Conservation (phyloP, 2,888 invertebrate species). For the Crepidodera aurea region DNA sequence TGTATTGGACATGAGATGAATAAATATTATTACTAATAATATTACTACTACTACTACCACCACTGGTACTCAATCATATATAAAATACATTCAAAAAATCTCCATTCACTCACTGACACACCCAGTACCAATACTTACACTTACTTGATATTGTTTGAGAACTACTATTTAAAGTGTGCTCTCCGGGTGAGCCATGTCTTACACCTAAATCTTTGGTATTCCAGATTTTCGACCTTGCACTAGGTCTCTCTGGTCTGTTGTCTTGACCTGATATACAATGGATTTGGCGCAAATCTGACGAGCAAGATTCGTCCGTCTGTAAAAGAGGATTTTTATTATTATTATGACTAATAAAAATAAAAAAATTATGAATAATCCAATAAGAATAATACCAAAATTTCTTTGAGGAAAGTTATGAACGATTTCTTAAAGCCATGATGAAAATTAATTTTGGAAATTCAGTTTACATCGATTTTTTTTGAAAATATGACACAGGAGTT, state of each 20-base stretch:
- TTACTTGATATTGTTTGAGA: constrained; percentile 60
- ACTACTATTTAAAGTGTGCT: constrained; percentile 66
- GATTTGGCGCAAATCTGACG: constrained; percentile 62
- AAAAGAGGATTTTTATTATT: constrained; percentile 47
- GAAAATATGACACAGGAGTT: too few relatives aligned
- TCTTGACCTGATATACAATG: constrained; percentile 64
- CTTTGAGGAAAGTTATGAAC: too few relatives aligned
- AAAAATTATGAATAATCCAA: neutral
- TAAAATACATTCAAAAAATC: neutral
- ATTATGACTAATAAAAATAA: neutral
- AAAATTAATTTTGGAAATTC: too few relatives aligned
- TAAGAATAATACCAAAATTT: too few relatives aligned
- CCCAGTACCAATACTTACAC: constrained; percentile 16
- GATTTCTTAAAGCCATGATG: too few relatives aligned
- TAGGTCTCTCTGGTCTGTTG: constrained; percentile 66
- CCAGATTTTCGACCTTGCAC: constrained; percentile 65
- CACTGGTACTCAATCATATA: neutral
- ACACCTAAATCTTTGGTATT: constrained; percentile 52
- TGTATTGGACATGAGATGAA: too few relatives aligned
- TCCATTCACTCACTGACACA: neutral
- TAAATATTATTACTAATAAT: too few relatives aligned
- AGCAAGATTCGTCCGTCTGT: constrained; percentile 75
- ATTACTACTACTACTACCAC: too few relatives aligned
- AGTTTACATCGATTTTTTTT: too few relatives aligned
- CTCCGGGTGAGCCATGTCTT: constrained; percentile 59